Percentiles rank a stretch among this genome's conserved stretches.
Conservation (phyloP, 30 jellyfish, hydroid and myxozoan species). For the Chironex yamaguchii region DNA sequence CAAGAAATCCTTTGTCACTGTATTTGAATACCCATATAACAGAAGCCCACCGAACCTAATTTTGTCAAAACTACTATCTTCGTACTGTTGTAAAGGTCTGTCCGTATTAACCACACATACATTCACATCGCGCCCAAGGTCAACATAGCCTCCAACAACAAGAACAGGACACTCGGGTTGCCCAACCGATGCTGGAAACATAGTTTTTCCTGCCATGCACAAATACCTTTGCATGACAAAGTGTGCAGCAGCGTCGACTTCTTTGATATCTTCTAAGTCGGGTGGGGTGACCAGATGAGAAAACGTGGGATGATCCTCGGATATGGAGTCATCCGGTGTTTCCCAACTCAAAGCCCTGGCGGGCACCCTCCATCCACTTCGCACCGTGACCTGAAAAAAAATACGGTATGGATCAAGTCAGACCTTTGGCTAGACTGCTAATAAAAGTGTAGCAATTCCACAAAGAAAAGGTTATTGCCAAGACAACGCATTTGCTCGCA, state of each 20-base stretch:
- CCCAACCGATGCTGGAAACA: slow-evolving; percentile 79
- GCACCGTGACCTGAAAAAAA: slow-evolving; percentile 38
- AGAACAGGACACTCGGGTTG: slow-evolving; percentile 83
- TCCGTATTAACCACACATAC: slow-evolving; percentile 70
- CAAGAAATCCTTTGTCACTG: slow-evolving; percentile 71
- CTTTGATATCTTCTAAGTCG: slow-evolving; percentile 67
- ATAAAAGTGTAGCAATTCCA: too few species aligned
- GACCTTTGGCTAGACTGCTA: too few species aligned
- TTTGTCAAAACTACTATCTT: neutral
- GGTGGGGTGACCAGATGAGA: slow-evolving; percentile 87
- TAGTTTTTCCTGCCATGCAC: slow-evolving; percentile 35
- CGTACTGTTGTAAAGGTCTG: slow-evolving; percentile 38
- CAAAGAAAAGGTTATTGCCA: too few species aligned
- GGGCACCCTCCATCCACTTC: slow-evolving; percentile 80
- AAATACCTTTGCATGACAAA: slow-evolving; percentile 82
- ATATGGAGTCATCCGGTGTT: slow-evolving; percentile 4
- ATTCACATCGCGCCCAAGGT: slow-evolving; percentile 71
- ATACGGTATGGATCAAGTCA: too few species aligned
- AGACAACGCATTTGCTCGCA: too few species aligned
- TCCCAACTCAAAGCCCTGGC: slow-evolving; percentile 72
- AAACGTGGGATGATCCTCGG: slow-evolving; percentile 14
- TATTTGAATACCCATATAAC: slow-evolving; percentile 65
- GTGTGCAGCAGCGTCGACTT: slow-evolving; percentile 76
- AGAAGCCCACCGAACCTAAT: slow-evolving; percentile 74
- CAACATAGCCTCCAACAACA: slow-evolving; percentile 85